Evolutionary conservation across 2,113 vertebrate species (phyloP).

Genomic region (Hippocampus guttulatus): DNA sequence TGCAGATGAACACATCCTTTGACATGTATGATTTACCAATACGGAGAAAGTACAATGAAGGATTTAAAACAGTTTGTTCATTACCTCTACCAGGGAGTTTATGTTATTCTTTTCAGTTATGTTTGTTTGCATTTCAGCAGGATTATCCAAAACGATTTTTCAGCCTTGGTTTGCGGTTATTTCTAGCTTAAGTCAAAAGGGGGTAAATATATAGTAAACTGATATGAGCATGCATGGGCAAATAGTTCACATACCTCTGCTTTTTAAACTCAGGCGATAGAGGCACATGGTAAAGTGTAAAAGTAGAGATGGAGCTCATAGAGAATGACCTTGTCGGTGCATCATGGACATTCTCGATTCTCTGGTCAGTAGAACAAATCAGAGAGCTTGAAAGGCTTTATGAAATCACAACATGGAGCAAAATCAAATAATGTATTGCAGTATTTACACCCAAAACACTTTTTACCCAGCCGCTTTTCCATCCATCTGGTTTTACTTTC

Average conservation of each 20-base stretch:
- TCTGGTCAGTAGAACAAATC: constrained; percentile 18
- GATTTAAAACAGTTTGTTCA: neutral
- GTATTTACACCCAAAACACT: constrained; percentile 17
- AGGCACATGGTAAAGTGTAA: constrained; percentile 39
- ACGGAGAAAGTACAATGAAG: neutral
- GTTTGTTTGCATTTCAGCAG: neutral
- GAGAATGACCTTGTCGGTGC: constrained; percentile 17
- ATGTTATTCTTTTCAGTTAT: neutral
- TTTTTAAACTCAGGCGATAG: constrained; percentile 11
- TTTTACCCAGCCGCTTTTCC: neutral
- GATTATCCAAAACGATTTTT: neutral
- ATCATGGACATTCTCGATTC: constrained; percentile 13
- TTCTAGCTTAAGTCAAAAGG: neutral
- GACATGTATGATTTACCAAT: neutral
- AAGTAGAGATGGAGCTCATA: constrained; percentile 7
- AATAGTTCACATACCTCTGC: neutral
- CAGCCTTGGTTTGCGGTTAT: neutral
- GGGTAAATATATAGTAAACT: neutral
- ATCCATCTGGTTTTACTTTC: neutral
- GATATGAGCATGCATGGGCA: neutral
- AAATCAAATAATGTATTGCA: constrained; percentile 31
- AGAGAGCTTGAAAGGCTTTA: constrained; percentile 11
- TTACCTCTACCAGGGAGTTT: neutral
- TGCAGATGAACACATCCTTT: neutral
- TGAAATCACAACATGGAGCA: constrained; percentile 28